A percentile compares a stretch with the other conserved stretches of the same genome.
Evolutionary conservation across 2,113 vertebrate genomes (phyloP).

Genomic region (Campylorhamphus procurvoides): DNA sequence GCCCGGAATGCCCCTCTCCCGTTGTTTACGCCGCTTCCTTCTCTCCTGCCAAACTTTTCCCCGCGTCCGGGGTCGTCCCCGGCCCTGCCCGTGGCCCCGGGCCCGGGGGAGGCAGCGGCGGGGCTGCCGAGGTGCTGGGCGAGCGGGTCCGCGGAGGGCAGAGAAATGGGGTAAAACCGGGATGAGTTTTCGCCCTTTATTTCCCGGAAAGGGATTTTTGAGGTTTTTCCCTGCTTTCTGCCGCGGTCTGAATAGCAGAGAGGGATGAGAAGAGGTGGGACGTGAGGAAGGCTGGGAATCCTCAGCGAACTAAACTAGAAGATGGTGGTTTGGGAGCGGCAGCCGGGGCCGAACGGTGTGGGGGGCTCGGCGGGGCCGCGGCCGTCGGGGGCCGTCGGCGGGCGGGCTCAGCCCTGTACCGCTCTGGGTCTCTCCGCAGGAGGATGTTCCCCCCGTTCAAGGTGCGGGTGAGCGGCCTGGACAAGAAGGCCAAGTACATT

Average conservation of each 20-base stretch:
- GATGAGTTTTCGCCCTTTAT: rapidly evolving
- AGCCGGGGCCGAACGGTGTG: background rate
- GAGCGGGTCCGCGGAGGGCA: background rate
- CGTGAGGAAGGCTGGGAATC: background rate
- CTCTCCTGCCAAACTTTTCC: conserved; percentile 20
- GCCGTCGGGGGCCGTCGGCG: background rate
- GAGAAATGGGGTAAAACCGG: background rate
- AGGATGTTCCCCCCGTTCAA: conserved; percentile 99
- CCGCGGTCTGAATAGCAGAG: background rate
- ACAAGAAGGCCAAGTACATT: conserved; percentile 99
- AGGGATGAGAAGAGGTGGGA: background rate
- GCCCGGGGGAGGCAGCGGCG: background rate
- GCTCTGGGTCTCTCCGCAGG: conserved; percentile 74
- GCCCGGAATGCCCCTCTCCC: background rate
- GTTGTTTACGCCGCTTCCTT: background rate
- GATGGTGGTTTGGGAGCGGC: background rate
- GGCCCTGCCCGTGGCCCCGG: background rate
- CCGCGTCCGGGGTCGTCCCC: background rate
- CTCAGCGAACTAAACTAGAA: background rate
- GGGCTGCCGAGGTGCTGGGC: background rate
- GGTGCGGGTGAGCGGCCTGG: conserved; percentile 94
- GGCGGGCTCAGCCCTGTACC: background rate
- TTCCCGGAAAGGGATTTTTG: background rate
- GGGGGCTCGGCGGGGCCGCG: background rate
- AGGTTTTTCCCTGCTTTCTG: background rate